Evolutionary conservation across 2,888 invertebrate species (phyloP), one percentile per base, ranked within the genome.

Genomic region (Phaedon cochleariae): DNA sequence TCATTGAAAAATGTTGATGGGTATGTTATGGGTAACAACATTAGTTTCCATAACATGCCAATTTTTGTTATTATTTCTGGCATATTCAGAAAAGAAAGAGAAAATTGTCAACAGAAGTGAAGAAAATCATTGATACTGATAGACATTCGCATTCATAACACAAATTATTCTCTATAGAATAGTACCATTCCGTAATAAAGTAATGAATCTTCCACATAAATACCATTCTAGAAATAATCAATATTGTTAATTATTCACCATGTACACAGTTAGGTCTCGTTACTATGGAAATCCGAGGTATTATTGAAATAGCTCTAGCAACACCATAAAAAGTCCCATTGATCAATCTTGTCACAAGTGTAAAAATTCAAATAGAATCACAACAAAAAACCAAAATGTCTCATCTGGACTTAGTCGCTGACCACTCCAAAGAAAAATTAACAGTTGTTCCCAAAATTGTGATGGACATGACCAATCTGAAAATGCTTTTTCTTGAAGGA

Each of bases 401-500:
- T 22, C 67, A 77, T 49, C 77, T 81, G 59, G 80, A 81, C 58
- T 75, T 83, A 57, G 80, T 84, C 68, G 76, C 76, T n/a, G 84
- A 84, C 72, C 75, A 78, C 67, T 80, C 83, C 3, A 77, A 80
- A 62, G 74, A 78, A 70, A 78, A 80, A 68, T 73, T 83, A 53
- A 64, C 57, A 12, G 69, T 75, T 54, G 74, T 84, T 6, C 84
- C 84, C 0, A 51, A 71, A 29, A 68, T 76, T 51, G 70, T 84
- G 4, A 67, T 82, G 21, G 71, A 78, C 12, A 79, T 81, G 79
- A 72, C 54, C 22, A 81, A 82, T 67, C 69, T 84, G 52, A 81
- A 85, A 80, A 86, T 86, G 85, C 73, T 87, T n/a, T 87, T 87
- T 71, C 74, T 87, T 60, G 85, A 86, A 70, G 86, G 87, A 53